phyloP scores from a whole-genome alignment of 2,113 vertebrate genomes.

The Willisornis vidua region DNA sequence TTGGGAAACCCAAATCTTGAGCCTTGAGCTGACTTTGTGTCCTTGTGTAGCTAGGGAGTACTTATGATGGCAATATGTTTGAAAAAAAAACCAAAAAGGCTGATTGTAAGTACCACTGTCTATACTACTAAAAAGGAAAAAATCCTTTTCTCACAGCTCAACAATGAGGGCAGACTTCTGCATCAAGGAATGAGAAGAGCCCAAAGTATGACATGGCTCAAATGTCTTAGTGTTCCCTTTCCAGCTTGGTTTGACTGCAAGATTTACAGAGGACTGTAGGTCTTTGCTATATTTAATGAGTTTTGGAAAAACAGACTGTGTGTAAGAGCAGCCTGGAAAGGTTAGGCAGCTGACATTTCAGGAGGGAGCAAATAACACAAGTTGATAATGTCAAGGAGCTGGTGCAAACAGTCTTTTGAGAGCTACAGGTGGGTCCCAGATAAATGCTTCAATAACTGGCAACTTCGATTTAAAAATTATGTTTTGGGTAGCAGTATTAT shows the following conservation, averaged over 20 bases:
- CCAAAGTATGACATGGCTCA: background rate
- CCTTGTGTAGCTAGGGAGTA: background rate
- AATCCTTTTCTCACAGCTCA: background rate
- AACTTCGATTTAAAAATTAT: background rate
- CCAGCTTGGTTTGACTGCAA: background rate
- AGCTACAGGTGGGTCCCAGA: background rate
- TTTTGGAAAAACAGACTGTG: conserved; percentile 15
- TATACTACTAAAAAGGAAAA: background rate
- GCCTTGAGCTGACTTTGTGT: background rate
- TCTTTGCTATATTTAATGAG: conserved; percentile 21
- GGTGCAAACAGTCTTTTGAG: conserved; percentile 13
- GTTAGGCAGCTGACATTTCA: conserved; percentile 63
- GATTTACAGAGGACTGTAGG: background rate
- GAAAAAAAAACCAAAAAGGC: background rate
- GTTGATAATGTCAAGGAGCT: conserved; percentile 60
- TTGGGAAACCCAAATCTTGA: background rate
- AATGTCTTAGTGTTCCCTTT: background rate
- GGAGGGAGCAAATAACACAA: conserved; percentile 41
- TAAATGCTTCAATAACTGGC: background rate
- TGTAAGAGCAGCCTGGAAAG: conserved; percentile 33
- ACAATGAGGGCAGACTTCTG: background rate
- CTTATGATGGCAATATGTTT: background rate
- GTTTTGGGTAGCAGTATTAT: background rate
- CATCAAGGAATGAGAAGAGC: background rate
- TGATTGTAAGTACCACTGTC: background rate